Evolutionary conservation across 37 sponge, comb jelly and placozoan genomes (phyloP), one percentile per base, ranked within the genome.

Genomic region (Ephydatia muelleri): DNA sequence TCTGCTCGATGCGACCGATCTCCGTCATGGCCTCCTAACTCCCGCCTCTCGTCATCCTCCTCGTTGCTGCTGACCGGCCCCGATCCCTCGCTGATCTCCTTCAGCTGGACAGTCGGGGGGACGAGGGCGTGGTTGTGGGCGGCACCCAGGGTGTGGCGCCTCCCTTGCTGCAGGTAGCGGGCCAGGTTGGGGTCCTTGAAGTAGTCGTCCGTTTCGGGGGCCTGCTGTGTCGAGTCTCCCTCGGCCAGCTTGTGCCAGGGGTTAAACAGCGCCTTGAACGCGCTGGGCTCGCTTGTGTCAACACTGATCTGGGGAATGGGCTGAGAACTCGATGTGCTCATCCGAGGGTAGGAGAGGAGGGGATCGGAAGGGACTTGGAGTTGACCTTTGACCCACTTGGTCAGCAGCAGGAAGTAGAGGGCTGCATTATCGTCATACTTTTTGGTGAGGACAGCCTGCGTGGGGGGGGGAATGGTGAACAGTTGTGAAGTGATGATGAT

Each of bases 391-490:
- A 79, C 87, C 83, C 87, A 90, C 79, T 85, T 90, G 76, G 80
- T 88, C 26, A 93, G 75, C n/a, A 95, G 83, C 8, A 93, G 84
- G 73, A 90, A 92, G 80, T 93, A 95, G 25, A 90, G 34, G 19
- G 94, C 96, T 35, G 96, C 91, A 19, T 80, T 36, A 70, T 92
- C 92, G 65, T 95, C 68, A 77, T 91, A 95, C 57, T 70, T 16
- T 72, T 87, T 72, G 67, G 87, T 80, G 28, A 75, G 77, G 6
- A 95, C 91, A 76, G 94, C 85, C 96, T 95, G 68, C 0, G 21
- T n/a, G 47, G 80, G 47, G 75, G 33, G 75, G 77, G 29, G 31
- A 19, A 27, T 19, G 37, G 16, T 0, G 71, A 80, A 48, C 35
- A 43, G 67, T 19, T 27, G 67, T 21, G 71, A 23, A 40, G 28